Evolutionary conservation across 2,113 vertebrate genomes (phyloP), one percentile per base, ranked within the genome.

Genomic region (Coptodon rendalli): DNA sequence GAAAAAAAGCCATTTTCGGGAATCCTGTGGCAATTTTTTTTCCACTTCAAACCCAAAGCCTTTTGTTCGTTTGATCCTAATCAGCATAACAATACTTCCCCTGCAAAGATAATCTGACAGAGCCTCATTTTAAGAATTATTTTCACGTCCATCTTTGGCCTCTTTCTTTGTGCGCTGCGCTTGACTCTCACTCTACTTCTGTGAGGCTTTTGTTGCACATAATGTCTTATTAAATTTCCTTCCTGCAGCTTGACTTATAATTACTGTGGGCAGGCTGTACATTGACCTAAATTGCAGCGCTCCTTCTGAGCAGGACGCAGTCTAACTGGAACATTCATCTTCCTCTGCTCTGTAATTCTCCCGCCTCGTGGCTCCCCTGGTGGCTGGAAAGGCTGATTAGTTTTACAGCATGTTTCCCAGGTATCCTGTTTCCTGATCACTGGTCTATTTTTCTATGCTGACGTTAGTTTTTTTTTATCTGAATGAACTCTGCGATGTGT

Each of bases 161-260:
- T 78, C 73, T 31, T 52, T n/a, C 45, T 78, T 53, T 59, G 22
- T 59, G n/a, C 4, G 9, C 66, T 50, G 29, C 2, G 17, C 73
- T 78, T 34, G 45, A 50, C 48, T 78, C 11, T 54, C 17, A 36
- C 38, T 71, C 31, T 48, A 31, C 43, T 50, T 61, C 17, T 43
- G 45, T 24, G 40, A 36, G 40, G 24, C 16, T 38, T 22, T 40
- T 9, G 2, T 36, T 82, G 63, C 38, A 34, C n/a, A 81, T 63
- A 63, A 76, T 34, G 73, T 83, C 83, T 85, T 87, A 84, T 85
- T 87, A 71, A 24, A 86, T 86, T 53, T 80, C 73, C 81, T 24
- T 56, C 61, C 57, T 84, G 22, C 83, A 56, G 83, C 71, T 88
- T 66, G 83, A 81, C 34, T 81, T 73, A 63, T 86, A 86, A 86